Base-by-base conservation (phyloP, 2,797 vertebrate genomes). In the Halcyon chelicuti region DNA sequence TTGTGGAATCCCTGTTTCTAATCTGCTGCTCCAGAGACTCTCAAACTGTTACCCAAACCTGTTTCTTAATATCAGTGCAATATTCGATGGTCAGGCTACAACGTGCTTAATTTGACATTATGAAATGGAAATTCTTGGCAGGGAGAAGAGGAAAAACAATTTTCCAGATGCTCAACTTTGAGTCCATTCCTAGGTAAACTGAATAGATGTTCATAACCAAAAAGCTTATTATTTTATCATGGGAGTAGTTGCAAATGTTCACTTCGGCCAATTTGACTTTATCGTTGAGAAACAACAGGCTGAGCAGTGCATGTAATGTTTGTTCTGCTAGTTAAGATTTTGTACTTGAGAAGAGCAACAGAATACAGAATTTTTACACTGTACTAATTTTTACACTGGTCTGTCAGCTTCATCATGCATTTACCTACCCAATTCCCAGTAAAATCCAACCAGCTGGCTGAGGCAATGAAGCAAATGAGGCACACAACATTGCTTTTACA, bases 61-160 rank as follows among this genome's bases (percentile, higher is more conserved):
- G 28, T 31, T 86, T 28, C 66, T 90, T 55, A 62, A 65, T 74
- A 55, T 55, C 91, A 85, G 25, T 7, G 9, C 67, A 82, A 71
- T 16, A 8, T 54, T 92, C 71, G 72, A 4, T 4, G 13, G 77
- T 40, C 85, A 82, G 82, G 71, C 67, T 63, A 54, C 77, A 83
- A 86, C 12, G 67, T 90, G 74, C 80, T 93, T 89, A 52, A 63
- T 82, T 68, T 68, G 78, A 89, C 82, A 67, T 91, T 81, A 79
- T 37, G 60, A 60, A 91, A 76, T 60, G 14, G 23, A 87, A 92
- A 70, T 31, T 19, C 26, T 68, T 86, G 62, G 88, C 88, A 81
- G 29, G 13, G 10, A 92, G 35, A 77, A 15, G 10, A 72, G 8
- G 33, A 78, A 61, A 77, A 93, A 10, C 46, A 62, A 39, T 80